Conservation (phyloP, 2,113 vertebrate species). For the Dromaius novaehollandiae region DNA sequence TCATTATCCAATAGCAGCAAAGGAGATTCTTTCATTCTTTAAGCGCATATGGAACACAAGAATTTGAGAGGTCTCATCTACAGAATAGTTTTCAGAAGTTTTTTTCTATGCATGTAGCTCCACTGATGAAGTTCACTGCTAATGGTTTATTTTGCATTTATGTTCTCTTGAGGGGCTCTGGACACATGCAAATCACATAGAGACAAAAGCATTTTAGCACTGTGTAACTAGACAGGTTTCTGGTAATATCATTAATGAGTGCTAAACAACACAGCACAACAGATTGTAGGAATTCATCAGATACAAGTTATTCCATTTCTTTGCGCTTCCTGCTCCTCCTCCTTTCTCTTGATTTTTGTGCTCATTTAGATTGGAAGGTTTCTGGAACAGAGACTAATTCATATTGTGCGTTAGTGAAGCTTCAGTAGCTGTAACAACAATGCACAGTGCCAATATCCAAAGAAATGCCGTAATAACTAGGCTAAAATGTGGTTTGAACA, state of each 20-base stretch:
- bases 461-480: not conserved
- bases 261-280: not conserved
- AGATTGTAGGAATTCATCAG: not conserved
- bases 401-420: not conserved
- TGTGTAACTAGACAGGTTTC: not conserved
- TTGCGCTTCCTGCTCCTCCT: not conserved
- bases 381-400: not conserved
- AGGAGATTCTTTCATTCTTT: not conserved
- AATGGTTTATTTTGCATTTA: not conserved
- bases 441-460: not conserved
- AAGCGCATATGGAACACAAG: not conserved
- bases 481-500: not conserved
- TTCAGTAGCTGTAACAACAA: not conserved
- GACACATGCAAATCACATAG: not conserved
- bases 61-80: not conserved
- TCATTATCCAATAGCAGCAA: not conserved
- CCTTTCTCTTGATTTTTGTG: not conserved
- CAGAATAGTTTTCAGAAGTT: not conserved
- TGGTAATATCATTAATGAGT: not conserved
- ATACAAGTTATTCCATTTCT: not conserved
- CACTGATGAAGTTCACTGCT: not conserved
- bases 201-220: not conserved
- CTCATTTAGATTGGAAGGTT: not conserved
- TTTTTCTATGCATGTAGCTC: not conserved
- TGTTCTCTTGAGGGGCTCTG: not conserved